phyloP scores from a whole-genome alignment of 2,113 vertebrate species.

The Jaculus jaculus region DNA sequence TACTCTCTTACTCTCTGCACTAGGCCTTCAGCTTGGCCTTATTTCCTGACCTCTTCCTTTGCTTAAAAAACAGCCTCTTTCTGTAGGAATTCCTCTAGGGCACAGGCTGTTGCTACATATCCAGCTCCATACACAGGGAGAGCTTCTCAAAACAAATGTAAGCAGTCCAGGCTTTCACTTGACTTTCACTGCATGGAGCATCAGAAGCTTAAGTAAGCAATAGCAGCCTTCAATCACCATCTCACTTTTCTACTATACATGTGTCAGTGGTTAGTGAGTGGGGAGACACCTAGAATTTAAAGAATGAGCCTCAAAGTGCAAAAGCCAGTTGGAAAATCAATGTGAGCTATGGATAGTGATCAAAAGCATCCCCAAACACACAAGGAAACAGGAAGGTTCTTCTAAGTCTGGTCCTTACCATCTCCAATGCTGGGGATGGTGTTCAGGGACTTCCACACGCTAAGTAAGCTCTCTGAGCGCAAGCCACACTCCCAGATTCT shows the following conservation, averaged over 20 bases:
- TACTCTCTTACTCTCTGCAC: neutral
- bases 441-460: neutral
- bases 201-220: conserved; percentile 39
- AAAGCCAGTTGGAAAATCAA: neutral
- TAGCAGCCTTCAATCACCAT: conserved; percentile 13
- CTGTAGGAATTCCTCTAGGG: neutral
- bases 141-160: conserved; percentile 37
- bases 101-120: neutral
- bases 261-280: neutral
- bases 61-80: neutral
- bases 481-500: no score
- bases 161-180: neutral
- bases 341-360: neutral
- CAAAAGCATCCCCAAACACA: neutral
- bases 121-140: neutral
- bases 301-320: neutral
- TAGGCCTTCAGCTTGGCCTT: neutral
- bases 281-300: neutral
- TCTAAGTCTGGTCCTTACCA: neutral
- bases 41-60: conserved; percentile 38
- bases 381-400: neutral
- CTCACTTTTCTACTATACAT: neutral
- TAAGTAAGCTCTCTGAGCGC: neutral
- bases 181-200: neutral
- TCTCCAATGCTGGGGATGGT: neutral